phyloP scores from a whole-genome alignment of 2,888 invertebrate species.

The Xestia sexstrigata region DNA sequence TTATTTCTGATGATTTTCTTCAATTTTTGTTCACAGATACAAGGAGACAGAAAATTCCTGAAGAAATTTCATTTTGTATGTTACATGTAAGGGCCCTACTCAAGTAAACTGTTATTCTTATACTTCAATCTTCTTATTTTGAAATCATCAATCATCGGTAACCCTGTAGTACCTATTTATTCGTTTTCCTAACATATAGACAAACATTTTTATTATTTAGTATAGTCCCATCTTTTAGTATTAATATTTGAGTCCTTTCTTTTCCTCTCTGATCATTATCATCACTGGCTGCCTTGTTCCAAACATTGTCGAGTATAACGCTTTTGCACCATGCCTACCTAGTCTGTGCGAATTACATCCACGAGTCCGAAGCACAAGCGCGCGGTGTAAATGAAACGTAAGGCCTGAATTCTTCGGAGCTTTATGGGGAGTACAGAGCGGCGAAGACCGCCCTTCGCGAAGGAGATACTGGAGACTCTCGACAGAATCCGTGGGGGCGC shows the following conservation, averaged over 20 bases:
- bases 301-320: not conserved
- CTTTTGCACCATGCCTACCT: not conserved
- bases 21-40: constrained; percentile 90
- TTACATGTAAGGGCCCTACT: constrained; percentile 39
- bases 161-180: constrained; percentile 2
- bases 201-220: not conserved
- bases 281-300: not conserved
- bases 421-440: too few species aligned
- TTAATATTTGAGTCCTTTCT: not conserved
- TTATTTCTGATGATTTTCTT: constrained; percentile 25
- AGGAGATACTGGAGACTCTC: too few species aligned
- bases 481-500: too few species aligned
- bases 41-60: constrained; percentile 94
- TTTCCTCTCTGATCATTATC: not conserved
- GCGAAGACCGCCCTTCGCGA: too few species aligned
- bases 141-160: not conserved
- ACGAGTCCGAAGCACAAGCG: too few species aligned
- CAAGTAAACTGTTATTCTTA: constrained; percentile 49
- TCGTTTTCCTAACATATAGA: not conserved
- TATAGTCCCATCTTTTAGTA: not conserved
- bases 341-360: not conserved
- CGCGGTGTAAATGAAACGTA: too few species aligned
- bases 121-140: constrained; percentile 18
- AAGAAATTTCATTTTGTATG: constrained; percentile 37
- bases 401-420: too few species aligned